Evolutionary conservation across 2,797 vertebrate genomes (phyloP), one percentile per base, ranked within the genome.

Genomic region (Threskiornis aethiopicus): DNA sequence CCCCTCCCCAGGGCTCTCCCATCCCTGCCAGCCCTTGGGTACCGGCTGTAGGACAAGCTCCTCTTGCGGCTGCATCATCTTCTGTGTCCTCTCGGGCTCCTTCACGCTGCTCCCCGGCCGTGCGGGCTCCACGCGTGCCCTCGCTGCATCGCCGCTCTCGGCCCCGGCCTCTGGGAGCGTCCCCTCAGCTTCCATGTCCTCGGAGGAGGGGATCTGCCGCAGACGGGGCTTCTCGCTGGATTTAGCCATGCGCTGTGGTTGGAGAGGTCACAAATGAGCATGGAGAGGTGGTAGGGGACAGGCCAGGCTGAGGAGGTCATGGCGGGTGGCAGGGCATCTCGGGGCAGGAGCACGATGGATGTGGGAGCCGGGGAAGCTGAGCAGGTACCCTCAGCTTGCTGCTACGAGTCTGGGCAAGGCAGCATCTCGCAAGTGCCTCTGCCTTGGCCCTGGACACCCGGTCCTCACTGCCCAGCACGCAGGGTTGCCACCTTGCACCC

Each of bases 151-250:
- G 1, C 44, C 11, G 2, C 35, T 12, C 73, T 95, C 96, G 6
- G 58, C 54, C 3, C 31, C 31, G 0, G 31, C 35, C 19, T 75
- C 96, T 2, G 77, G 59, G 9, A 90, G 79, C 0, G 80, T 54
- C 44, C 90, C 95, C 87, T 96, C 94, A 0, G 97, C 99, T 97
- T 99, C 99, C 97, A 99, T 99, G 79, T 99, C 99, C 97, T 99
- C 99, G 0, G 99, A 99, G 4, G 99, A 99, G 1, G 99, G 99
- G 90, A 99, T 99, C 98, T 99, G 99, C 73, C 98, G 98, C 82
- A 99, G 98, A 29, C 99, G 98, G 37, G 99, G 99, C 97, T 99
- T 99, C 98, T 99, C 99, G 6, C 99, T 99, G 64, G 99, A 98
- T 95, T 99, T 99, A 3, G 97, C 97, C 98, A 99, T 98, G 72